Conservation (phyloP, 2,113 vertebrate genomes). For the Monarcha castaneiventris region DNA sequence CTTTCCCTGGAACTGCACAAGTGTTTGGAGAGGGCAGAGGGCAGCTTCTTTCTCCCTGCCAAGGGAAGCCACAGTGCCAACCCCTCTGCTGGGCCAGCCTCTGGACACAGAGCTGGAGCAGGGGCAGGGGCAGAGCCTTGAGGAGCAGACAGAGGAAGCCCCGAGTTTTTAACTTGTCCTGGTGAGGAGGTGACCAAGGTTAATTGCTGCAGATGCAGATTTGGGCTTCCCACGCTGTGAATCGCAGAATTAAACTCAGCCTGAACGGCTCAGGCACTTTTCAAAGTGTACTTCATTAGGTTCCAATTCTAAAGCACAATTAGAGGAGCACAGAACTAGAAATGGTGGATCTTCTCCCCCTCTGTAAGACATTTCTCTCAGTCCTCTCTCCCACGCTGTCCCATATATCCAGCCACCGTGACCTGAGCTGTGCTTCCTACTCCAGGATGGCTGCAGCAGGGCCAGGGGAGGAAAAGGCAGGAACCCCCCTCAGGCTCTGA, state of each 20-base stretch:
- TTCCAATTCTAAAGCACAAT: not conserved
- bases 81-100: not conserved
- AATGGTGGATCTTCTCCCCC: not conserved
- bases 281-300: not conserved
- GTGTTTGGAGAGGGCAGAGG: not conserved
- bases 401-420: not conserved
- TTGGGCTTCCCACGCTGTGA: not conserved
- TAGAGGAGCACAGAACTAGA: not conserved
- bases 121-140: not conserved
- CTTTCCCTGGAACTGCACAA: fast-evolving
- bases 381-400: not conserved
- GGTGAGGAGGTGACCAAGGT: not conserved
- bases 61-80: not conserved
- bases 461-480: not conserved
- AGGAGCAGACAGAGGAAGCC: not conserved
- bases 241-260: not conserved
- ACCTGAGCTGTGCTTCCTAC: not conserved
- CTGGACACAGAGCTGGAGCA: not conserved
- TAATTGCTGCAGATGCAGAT: not conserved
- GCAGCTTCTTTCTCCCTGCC: not conserved
- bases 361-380: not conserved
- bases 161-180: not conserved
- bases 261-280: not conserved
- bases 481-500: not conserved
- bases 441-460: not conserved